Evolutionary conservation across 2,888 invertebrate genomes (phyloP).

Genomic region (Polyommatus iphigenia): DNA sequence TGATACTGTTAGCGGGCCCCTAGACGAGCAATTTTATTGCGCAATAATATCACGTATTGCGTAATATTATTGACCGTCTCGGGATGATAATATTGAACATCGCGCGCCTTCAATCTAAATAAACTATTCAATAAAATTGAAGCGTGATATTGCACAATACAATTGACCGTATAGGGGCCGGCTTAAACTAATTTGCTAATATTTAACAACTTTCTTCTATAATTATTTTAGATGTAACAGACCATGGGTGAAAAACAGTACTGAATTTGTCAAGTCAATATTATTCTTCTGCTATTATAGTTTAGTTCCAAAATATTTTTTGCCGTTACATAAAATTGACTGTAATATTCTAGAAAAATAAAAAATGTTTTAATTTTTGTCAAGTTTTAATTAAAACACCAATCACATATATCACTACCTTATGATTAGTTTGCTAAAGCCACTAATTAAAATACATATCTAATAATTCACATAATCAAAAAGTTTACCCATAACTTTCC

Average conservation of each 20-base stretch:
- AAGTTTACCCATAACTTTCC: not conserved
- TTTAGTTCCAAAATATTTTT: not conserved
- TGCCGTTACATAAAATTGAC: not conserved
- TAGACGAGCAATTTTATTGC: no score
- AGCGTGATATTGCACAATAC: no score
- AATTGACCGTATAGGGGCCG: no score
- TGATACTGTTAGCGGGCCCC: not conserved
- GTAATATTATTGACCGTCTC: no score
- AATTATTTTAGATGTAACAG: not conserved
- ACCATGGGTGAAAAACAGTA: not conserved
- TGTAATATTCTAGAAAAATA: slow-evolving; percentile 8
- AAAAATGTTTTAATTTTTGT: slow-evolving; percentile 48
- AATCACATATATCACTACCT: slow-evolving; percentile 59
- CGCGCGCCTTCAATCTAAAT: no score
- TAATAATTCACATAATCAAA: slow-evolving; percentile 33
- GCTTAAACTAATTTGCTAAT: not conserved
- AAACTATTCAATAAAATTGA: no score
- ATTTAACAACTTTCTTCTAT: not conserved
- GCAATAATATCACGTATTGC: no score
- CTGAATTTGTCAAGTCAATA: not conserved
- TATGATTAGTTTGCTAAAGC: slow-evolving; percentile 63
- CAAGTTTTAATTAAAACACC: slow-evolving; percentile 73
- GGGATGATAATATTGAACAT: no score
- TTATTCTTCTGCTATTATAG: slow-evolving; percentile 29
- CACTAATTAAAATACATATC: slow-evolving; percentile 45